phyloP scores from a whole-genome alignment of 2,113 vertebrate species.

The Eurystomus gularis region DNA sequence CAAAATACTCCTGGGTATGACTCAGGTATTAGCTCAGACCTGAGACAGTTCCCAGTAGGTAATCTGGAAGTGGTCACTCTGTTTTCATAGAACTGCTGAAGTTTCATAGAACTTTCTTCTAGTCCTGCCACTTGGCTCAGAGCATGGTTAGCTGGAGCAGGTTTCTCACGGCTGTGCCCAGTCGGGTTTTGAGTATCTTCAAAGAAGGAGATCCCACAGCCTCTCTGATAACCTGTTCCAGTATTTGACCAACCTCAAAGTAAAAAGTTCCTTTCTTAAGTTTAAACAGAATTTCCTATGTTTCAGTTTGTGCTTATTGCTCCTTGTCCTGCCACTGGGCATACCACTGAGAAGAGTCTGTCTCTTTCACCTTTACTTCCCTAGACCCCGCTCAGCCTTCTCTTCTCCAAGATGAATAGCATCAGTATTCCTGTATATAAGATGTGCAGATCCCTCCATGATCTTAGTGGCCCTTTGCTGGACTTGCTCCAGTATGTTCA shows the following conservation, averaged over 20 bases:
- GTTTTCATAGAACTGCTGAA: not conserved
- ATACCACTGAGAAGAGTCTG: not conserved
- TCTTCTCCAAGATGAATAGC: not conserved
- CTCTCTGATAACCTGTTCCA: not conserved
- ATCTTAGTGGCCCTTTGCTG: not conserved
- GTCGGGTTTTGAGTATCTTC: not conserved
- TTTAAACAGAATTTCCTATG: not conserved
- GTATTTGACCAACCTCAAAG: not conserved
- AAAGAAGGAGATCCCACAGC: not conserved
- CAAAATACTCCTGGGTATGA: not conserved
- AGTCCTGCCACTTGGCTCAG: not conserved
- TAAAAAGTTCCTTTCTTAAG: not conserved
- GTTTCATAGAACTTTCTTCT: no score
- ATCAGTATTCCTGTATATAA: not conserved
- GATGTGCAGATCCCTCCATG: accelerated
- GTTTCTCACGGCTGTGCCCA: not conserved
- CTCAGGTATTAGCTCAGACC: not conserved
- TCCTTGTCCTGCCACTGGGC: not conserved
- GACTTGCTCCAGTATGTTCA: not conserved
- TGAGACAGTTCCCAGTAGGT: not conserved
- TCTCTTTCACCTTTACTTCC: not conserved
- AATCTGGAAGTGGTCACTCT: not conserved
- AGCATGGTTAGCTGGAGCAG: not conserved
- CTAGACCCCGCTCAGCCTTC: not conserved
- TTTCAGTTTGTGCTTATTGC: not conserved